Evolutionary conservation across 2,113 vertebrate species (phyloP).

Genomic region (Mormyrus iriodes): DNA sequence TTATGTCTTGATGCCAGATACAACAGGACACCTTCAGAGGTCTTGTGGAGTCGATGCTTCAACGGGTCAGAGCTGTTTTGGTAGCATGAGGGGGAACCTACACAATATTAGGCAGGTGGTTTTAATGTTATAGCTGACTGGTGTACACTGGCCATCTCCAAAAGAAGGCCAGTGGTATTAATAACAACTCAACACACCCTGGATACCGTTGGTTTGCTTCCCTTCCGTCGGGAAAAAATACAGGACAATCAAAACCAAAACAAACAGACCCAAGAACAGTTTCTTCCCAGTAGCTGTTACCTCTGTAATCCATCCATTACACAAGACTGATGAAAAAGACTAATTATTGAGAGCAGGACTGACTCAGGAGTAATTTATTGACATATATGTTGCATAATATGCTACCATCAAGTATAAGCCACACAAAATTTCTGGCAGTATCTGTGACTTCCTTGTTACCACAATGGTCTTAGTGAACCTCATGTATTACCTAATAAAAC

Average conservation of each 20-base stretch:
- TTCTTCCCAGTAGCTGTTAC: not conserved
- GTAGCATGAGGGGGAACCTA: not conserved
- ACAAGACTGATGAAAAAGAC: not conserved
- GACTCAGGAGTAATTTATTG: not conserved
- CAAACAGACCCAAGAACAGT: not conserved
- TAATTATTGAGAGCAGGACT: not conserved
- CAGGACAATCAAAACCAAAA: not conserved
- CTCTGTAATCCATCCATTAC: not conserved
- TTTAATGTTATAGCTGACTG: not conserved
- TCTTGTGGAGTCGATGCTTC: not conserved
- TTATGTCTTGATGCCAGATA: not conserved
- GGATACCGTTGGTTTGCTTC: not conserved
- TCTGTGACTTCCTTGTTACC: not conserved
- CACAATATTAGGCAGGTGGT: not conserved
- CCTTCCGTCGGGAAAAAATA: not conserved
- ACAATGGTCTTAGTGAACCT: not conserved
- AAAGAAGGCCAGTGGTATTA: not conserved
- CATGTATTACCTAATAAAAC: too few species aligned
- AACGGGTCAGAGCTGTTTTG: not conserved
- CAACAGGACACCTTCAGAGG: not conserved
- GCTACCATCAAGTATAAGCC: not conserved
- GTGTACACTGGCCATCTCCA: not conserved
- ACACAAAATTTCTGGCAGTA: not conserved
- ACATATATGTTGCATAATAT: not conserved
- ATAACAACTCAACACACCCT: not conserved